phyloP scores from a whole-genome alignment of 2,113 vertebrate species.

The Hylia prasina region DNA sequence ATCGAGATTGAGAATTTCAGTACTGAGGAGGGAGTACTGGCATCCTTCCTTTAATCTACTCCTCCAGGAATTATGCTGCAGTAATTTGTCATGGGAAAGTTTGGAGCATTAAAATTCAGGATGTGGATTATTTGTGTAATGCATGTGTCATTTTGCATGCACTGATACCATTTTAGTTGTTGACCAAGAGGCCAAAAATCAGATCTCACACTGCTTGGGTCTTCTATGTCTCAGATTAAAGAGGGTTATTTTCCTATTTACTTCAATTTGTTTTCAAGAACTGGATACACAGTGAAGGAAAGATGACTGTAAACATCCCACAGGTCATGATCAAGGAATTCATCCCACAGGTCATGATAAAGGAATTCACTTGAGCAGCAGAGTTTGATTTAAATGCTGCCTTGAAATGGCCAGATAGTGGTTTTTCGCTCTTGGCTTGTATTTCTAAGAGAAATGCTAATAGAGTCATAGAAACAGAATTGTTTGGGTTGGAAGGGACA shows the following conservation, averaged over 20 bases:
- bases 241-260: background rate
- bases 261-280: background rate
- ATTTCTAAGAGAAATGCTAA: background rate
- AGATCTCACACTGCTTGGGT: background rate
- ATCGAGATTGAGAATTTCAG: background rate
- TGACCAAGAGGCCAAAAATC: background rate
- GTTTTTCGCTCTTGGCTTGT: background rate
- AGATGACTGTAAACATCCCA: background rate
- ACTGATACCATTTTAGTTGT: background rate
- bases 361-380: background rate
- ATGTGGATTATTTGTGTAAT: background rate
- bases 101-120: background rate
- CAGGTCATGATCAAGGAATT: background rate
- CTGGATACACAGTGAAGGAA: background rate
- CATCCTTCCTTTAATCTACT: background rate
- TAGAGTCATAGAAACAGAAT: accelerated
- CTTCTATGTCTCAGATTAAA: background rate
- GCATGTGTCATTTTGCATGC: background rate
- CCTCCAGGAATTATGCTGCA: background rate
- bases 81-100: background rate
- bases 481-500: background rate
- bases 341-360: background rate
- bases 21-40: background rate
- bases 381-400: background rate
- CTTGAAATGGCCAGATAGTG: background rate